Percentiles rank a stretch among this genome's conserved stretches.
Evolutionary conservation across 2,888 invertebrate genomes (phyloP).

Genomic region (Hermodice carunculata): DNA sequence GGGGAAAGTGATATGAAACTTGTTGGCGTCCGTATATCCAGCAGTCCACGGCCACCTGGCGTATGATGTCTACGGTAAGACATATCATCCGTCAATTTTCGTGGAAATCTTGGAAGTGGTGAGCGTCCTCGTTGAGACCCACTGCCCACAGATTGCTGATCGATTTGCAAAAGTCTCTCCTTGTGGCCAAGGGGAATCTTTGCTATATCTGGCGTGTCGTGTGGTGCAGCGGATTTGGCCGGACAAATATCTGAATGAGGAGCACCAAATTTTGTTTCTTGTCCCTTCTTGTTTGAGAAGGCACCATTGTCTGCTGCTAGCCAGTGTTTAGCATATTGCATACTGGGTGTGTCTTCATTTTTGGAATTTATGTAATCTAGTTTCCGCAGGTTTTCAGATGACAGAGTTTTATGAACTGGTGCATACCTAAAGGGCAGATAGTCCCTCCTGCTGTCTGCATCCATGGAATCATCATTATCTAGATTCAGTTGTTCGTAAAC

Average conservation of each 20-base stretch:
- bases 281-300: background rate
- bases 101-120: slow-evolving; percentile 13
- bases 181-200: too few relatives aligned
- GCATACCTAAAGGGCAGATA: background rate
- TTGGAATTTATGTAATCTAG: slow-evolving; percentile 31
- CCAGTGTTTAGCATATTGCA: slow-evolving; percentile 41
- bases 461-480: slow-evolving; percentile 40
- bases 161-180: too few relatives aligned
- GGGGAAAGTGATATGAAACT: background rate
- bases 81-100: slow-evolving; percentile 39
- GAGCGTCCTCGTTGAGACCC: background rate
- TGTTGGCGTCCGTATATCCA: background rate
- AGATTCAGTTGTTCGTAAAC: slow-evolving; percentile 58
- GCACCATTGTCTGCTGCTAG: slow-evolving; percentile 9
- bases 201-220: too few relatives aligned
- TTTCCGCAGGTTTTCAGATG: slow-evolving; percentile 34
- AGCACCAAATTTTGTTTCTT: too few relatives aligned
- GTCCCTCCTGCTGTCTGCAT: background rate
- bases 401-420: slow-evolving; percentile 29
- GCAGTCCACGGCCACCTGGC: background rate
- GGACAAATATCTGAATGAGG: too few relatives aligned
- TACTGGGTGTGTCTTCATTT: slow-evolving; percentile 21
- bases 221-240: too few relatives aligned
- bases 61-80: slow-evolving; percentile 20
- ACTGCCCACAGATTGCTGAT: background rate